Evolutionary conservation across 2,113 vertebrate genomes (phyloP), one percentile per base, ranked within the genome.

Genomic region (Ellobius talpinus): DNA sequence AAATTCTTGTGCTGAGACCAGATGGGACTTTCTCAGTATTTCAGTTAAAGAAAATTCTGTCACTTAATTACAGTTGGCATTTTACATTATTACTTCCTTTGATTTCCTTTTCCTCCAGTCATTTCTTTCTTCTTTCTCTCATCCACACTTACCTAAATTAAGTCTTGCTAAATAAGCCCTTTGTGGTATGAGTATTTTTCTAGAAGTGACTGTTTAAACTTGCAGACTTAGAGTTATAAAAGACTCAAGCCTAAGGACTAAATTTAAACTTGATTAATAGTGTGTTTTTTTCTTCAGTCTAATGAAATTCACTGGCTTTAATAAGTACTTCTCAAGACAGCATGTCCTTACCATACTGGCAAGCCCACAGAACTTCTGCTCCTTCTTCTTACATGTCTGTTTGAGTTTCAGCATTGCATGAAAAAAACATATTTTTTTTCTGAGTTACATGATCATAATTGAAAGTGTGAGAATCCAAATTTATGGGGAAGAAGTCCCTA

Each of bases 361-460:
- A 95, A 97, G 89, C 95, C 96, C 97, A 97, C 97, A 97, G 87
- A 97, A 96, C 94, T 97, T 97, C 93, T 98, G 97, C 93, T 97
- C 61, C 85, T 94, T 95, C 96, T 85, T 97, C 91, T 93, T 93
- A 97, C 95, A 82, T 96, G 81, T 85, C 96, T 94, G 31, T 96
- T 97, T 96, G 94, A 76, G 78, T 92, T 97, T 96, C 50, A 97
- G 81, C 65, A 91, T 81, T 87, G 58, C 45, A 82, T 29, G 39
- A 89, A 36, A 96, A 96, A 96, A 65, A 89, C 70, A 77, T n/a
- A 79, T 76, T 93, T 96, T 93, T 94, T 94, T 91, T 95, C 52
- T 96, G 58, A 86, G 36, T 72, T 95, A 29, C 36, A 84, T 68
- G 23, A 89, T 96, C 45, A 86, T 88, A 96, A 94, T 50, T 89